Percentiles rank a stretch among this genome's conserved stretches.
Evolutionary conservation across 2,797 vertebrate genomes (phyloP).

Genomic region (Dendrocincla fuliginosa): DNA sequence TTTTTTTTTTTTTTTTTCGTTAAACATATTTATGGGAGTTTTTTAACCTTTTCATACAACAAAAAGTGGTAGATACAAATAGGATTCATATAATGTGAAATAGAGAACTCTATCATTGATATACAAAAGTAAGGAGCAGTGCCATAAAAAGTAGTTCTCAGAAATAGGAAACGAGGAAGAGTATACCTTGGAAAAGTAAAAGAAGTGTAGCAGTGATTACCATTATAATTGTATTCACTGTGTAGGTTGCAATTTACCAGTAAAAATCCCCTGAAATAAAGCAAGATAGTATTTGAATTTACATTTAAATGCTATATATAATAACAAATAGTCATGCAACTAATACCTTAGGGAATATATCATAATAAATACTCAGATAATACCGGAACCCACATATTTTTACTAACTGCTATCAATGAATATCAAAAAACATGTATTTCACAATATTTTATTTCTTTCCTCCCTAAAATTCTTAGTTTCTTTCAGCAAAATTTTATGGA

Average conservation of each 20-base stretch:
- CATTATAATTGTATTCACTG: neutral
- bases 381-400: neutral
- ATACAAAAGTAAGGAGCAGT: neutral
- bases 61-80: neutral
- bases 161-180: neutral
- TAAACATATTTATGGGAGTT: neutral
- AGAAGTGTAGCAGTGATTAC: neutral
- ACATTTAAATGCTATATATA: neutral
- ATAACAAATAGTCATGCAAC: neutral
- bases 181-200: neutral
- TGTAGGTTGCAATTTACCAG: neutral
- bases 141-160: neutral
- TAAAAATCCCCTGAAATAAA: neutral
- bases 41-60: neutral
- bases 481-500: neutral
- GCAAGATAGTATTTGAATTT: neutral
- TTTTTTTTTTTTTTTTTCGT: neutral
- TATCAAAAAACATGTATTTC: neutral
- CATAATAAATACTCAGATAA: neutral
- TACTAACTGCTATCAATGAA: neutral
- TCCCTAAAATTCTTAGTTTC: neutral
- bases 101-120: neutral
- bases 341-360: neutral
- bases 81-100: neutral
- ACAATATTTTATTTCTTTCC: neutral